Evolutionary conservation across 2,888 invertebrate genomes (phyloP).

Genomic region (Patella pellucida): DNA sequence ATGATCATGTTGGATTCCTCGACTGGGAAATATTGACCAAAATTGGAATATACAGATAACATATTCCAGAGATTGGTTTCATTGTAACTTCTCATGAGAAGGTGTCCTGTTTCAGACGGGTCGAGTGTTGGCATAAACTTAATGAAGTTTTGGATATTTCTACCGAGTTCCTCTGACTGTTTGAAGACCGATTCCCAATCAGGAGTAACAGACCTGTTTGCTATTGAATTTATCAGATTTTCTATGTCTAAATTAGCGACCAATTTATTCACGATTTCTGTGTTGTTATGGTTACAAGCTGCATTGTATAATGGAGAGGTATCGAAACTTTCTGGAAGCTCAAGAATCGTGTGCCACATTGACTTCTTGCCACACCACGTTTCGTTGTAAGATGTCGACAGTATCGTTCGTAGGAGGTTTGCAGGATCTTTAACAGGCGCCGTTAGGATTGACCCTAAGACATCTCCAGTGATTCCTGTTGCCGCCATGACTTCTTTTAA

Average conservation of each 20-base stretch:
- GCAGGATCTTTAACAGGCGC: conserved; percentile 38
- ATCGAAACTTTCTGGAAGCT: conserved; percentile 32
- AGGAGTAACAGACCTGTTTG: conserved; percentile 21
- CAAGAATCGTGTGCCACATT: conserved; percentile 30
- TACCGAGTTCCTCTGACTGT: conserved; percentile 32
- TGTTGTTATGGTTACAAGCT: conserved; percentile 34
- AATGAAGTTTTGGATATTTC: conserved; percentile 30
- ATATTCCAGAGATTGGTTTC: conserved; percentile 26
- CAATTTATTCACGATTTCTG: conserved; percentile 25
- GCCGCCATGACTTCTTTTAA: conserved; percentile 36
- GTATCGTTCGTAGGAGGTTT: conserved; percentile 32
- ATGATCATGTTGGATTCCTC: conserved; percentile 16
- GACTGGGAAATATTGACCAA: conserved; percentile 10
- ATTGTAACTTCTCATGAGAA: conserved; percentile 20
- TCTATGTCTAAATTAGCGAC: conserved; percentile 29
- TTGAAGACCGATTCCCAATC: conserved; percentile 39
- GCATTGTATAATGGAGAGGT: conserved; percentile 32
- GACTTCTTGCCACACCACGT: conserved; percentile 28
- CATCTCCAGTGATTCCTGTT: conserved; percentile 35
- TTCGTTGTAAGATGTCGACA: conserved; percentile 21
- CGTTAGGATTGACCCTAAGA: conserved; percentile 33
- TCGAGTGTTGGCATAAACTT: conserved; percentile 33
- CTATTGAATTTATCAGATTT: conserved; percentile 22
- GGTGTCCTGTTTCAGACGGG: not conserved
- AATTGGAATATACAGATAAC: conserved; percentile 6